Percentiles rank a stretch among this genome's conserved stretches.
Evolutionary conservation across 2,888 invertebrate genomes (phyloP).

Genomic region (Orchestes rusci): DNA sequence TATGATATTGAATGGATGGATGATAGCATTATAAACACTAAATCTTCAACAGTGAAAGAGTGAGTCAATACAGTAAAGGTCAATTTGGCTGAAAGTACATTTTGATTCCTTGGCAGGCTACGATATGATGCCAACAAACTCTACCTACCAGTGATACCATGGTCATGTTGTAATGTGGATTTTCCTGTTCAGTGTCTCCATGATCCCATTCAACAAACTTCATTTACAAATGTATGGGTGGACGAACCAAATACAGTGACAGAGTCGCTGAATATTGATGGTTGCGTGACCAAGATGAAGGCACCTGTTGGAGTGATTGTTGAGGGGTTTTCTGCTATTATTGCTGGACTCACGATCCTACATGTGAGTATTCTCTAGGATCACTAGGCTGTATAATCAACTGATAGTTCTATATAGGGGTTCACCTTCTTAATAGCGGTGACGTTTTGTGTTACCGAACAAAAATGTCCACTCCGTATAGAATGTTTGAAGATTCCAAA

Average conservation of each 20-base stretch:
- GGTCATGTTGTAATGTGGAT: conserved; percentile 54
- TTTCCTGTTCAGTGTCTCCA: conserved; percentile 56
- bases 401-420: no score
- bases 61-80: conserved; percentile 25
- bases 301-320: conserved; percentile 35
- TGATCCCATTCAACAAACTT: conserved; percentile 51
- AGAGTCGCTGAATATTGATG: conserved; percentile 40
- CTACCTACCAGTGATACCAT: conserved; percentile 48
- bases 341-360: conserved; percentile 25
- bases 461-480: no score
- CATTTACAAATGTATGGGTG: conserved; percentile 38
- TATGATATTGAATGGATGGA: conserved; percentile 54
- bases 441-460: no score
- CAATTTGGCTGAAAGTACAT: neutral
- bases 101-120: conserved; percentile 24
- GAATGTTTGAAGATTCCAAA: no score
- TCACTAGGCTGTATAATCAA: no score
- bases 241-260: conserved; percentile 36
- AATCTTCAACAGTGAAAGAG: conserved; percentile 34
- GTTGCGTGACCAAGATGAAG: conserved; percentile 39
- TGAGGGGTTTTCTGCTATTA: conserved; percentile 31
- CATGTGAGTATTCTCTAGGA: conserved; percentile 29
- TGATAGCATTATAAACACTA: conserved; percentile 43
- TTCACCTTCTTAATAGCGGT: no score
- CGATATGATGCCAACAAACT: conserved; percentile 26